phyloP scores from a whole-genome alignment of 1,140 invertebrate species.

The Pinna nobilis region DNA sequence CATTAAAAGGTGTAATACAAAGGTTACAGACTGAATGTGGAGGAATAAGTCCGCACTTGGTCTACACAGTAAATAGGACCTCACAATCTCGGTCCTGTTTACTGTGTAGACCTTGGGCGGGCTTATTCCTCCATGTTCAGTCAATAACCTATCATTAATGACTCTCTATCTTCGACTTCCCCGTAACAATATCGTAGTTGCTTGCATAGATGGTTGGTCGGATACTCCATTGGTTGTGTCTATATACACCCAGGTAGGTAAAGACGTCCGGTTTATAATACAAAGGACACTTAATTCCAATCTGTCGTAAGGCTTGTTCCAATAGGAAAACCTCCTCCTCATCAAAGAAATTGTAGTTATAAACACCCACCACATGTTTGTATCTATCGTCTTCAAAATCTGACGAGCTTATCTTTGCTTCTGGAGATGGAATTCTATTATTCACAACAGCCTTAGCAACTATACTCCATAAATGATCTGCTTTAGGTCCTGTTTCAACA shows the following conservation, averaged over 20 bases:
- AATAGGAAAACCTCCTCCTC: conserved; percentile 38
- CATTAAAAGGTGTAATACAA: too few species aligned
- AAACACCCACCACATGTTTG: conserved; percentile 45
- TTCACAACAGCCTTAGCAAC: conserved; percentile 40
- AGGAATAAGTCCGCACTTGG: too few species aligned
- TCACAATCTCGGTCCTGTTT: too few species aligned
- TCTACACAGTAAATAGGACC: too few species aligned
- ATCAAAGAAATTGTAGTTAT: conserved; percentile 47
- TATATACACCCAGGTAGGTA: conserved; percentile 46
- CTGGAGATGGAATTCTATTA: conserved; percentile 13
- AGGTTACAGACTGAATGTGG: too few species aligned
- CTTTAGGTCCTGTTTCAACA: conserved; percentile 39
- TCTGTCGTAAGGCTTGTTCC: conserved; percentile 38
- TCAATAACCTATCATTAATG: too few species aligned
- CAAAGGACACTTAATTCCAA: conserved; percentile 45
- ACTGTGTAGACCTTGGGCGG: too few species aligned
- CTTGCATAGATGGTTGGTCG: conserved; percentile 41
- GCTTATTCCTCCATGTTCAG: too few species aligned
- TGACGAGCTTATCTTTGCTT: conserved; percentile 33
- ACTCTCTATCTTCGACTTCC: conserved; percentile 5
- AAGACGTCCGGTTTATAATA: conserved; percentile 53
- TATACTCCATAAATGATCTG: conserved; percentile 47
- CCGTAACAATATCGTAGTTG: conserved; percentile 36
- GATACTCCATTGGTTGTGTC: conserved; percentile 41
- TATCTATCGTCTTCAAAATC: neutral